These are phyloP conservation scores for Gortyna flavago DNA, from an alignment of 2,888 invertebrate species.

Conservation along the genomic window DNA sequence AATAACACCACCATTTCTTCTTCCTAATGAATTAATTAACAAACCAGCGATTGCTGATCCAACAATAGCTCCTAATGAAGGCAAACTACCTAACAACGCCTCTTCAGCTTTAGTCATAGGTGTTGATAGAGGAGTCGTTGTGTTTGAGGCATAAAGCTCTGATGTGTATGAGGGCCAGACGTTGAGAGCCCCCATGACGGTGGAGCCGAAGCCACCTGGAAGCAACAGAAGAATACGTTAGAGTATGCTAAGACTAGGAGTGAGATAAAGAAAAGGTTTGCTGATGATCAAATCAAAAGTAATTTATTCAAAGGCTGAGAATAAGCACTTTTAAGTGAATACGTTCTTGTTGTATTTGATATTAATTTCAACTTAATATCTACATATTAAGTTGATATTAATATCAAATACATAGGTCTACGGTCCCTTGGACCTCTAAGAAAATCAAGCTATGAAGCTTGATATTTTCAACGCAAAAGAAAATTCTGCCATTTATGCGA, in stretches of 20 bases:
- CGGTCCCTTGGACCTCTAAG: no score
- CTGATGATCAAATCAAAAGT: neutral
- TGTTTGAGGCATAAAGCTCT: constrained; percentile 79
- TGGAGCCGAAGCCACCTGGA: constrained; percentile 78
- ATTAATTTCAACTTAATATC: no score
- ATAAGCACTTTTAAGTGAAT: no score
- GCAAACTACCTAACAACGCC: constrained; percentile 89
- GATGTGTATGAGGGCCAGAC: constrained; percentile 91
- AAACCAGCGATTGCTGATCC: constrained; percentile 85
- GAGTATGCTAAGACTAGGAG: neutral
- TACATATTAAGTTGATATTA: no score
- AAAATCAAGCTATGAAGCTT: neutral
- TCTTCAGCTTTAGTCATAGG: constrained; percentile 86
- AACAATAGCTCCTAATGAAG: constrained; percentile 89
- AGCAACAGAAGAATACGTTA: constrained; percentile 34
- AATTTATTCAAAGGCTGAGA: no score
- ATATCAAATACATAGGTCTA: neutral
- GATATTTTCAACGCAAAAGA: no score
- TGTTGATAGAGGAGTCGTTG: constrained; percentile 80
- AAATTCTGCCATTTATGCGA: no score
- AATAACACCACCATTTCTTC: constrained; percentile 88
- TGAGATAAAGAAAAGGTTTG: neutral
- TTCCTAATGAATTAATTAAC: constrained; percentile 87
- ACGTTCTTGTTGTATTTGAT: no score
- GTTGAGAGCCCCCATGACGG: constrained; percentile 79